Evolutionary conservation across 2,888 invertebrate species (phyloP).

Genomic region (Frankliniella intonsa): DNA sequence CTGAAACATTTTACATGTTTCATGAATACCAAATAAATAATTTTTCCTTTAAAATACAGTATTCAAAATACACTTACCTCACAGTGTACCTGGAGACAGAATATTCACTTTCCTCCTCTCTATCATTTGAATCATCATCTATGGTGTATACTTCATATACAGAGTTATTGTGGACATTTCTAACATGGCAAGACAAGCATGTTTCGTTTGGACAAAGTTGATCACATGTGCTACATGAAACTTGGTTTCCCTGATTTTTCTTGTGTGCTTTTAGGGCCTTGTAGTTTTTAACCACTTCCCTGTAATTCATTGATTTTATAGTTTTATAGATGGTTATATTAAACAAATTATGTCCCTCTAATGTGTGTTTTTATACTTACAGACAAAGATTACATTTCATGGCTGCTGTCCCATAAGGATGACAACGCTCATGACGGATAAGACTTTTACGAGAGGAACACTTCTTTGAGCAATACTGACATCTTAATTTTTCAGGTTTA

Average conservation of each 20-base stretch:
- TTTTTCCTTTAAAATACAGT: no score
- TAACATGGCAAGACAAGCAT: background rate
- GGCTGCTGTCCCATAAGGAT: constrained; percentile 4
- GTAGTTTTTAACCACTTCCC: background rate
- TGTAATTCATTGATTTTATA: background rate
- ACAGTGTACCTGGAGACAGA: background rate
- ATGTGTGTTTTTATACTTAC: background rate
- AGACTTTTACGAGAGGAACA: background rate
- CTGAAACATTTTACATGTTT: background rate
- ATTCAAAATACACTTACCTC: background rate
- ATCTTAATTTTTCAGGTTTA: background rate
- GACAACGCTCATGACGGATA: background rate
- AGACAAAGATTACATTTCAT: constrained; percentile 2
- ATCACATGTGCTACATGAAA: constrained; percentile 1
- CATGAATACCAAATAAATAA: no score
- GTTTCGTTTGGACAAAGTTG: background rate
- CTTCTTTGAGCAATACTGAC: constrained; percentile 9
- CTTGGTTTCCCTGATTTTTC: background rate
- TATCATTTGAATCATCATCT: constrained; percentile 14
- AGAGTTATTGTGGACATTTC: constrained; percentile 11
- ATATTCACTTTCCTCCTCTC: background rate
- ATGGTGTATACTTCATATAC: background rate
- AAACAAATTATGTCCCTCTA: background rate
- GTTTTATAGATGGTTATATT: no score
- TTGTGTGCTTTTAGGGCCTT: background rate